Percentiles rank a stretch among this genome's conserved stretches.
Conservation (phyloP, 1,140 invertebrate genomes). For the Teleogryllus occipitalis region DNA sequence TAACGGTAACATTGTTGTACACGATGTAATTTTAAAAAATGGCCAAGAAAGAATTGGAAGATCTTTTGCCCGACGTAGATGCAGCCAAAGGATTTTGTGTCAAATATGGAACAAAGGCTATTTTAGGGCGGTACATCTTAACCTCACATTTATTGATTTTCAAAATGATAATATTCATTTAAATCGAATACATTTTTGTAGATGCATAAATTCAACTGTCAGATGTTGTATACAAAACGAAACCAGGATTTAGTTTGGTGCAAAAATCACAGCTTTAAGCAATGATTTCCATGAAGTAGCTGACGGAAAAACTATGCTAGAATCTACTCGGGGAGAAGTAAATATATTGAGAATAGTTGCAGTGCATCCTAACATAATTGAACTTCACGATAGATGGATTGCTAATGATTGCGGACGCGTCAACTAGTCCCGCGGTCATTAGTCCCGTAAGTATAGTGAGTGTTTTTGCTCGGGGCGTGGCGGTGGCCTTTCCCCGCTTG, state of each 20-base stretch:
- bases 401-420: no score
- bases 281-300: constrained; percentile 68
- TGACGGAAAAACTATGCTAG: constrained; percentile 61
- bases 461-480: no score
- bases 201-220: constrained; percentile 96
- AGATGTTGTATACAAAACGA: constrained; percentile 93
- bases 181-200: constrained; percentile 40
- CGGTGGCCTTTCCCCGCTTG: no score
- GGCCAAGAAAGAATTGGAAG: constrained; percentile 74
- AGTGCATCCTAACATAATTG: constrained; percentile 94
- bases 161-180: neutral
- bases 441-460: no score
- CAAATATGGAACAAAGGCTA: constrained; percentile 96
- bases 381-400: no score
- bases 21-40: constrained; percentile 38
- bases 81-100: constrained; percentile 92
- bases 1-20: no score
- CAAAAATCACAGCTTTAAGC: constrained; percentile 98
- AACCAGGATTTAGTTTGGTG: constrained; percentile 89
- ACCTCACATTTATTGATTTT: neutral
- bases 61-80: constrained; percentile 78
- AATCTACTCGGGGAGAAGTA: constrained; percentile 90
- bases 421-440: no score
- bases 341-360: constrained; percentile 82
- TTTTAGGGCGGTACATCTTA: constrained; percentile 77